These are phyloP conservation scores for Anas bernieri DNA, from an alignment of 2,797 vertebrate species.

Conservation along the genomic window DNA sequence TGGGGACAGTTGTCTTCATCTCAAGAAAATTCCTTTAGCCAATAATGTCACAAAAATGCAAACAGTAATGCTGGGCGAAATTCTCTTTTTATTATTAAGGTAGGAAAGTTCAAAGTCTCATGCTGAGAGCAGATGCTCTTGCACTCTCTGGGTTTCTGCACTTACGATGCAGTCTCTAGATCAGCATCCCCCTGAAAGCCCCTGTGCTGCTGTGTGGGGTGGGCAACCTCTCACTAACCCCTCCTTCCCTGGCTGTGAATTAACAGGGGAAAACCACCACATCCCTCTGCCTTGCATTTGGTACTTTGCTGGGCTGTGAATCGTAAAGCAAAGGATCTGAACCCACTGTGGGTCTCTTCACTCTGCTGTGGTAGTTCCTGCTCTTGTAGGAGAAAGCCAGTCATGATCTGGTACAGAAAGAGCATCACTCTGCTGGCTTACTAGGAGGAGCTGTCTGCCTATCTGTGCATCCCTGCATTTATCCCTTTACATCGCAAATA, in stretches of 20 bases:
- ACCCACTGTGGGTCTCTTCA: neutral
- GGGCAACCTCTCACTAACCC: neutral
- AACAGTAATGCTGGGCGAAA: neutral
- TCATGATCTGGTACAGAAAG: neutral
- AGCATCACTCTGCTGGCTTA: neutral
- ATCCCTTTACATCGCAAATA: neutral
- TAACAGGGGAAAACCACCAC: neutral
- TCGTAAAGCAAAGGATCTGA: neutral
- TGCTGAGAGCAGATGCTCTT: neutral
- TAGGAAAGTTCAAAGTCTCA: neutral
- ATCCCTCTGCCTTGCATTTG: neutral
- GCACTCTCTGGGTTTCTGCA: neutral
- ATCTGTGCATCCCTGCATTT: neutral
- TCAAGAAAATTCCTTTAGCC: neutral
- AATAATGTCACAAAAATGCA: neutral
- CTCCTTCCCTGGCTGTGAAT: neutral
- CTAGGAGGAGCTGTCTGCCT: neutral
- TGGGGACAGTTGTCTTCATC: neutral
- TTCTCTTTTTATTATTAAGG: neutral
- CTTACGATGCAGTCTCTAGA: neutral
- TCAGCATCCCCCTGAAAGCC: neutral
- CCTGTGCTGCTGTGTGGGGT: neutral
- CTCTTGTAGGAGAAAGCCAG: neutral
- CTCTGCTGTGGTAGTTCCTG: neutral
- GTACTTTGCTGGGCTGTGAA: neutral